Evolutionary conservation across 2,113 vertebrate species (phyloP).

Genomic region (Recurvirostra avosetta): DNA sequence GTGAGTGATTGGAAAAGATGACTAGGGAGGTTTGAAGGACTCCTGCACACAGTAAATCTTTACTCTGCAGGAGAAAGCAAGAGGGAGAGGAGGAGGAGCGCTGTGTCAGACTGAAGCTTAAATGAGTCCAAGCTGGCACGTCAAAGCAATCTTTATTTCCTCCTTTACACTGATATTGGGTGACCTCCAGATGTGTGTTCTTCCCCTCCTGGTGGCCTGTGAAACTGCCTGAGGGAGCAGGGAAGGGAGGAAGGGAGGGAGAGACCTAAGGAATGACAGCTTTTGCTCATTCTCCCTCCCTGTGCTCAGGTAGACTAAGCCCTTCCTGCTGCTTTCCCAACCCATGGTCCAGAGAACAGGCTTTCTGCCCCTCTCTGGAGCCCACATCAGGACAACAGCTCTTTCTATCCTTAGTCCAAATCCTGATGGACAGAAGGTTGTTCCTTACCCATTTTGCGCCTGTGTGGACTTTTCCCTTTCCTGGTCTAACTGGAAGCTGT

Average conservation of each 20-base stretch:
- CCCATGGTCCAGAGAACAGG: background rate
- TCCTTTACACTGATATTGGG: constrained; percentile 21
- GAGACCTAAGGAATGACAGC: background rate
- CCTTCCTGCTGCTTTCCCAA: background rate
- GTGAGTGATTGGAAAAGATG: background rate
- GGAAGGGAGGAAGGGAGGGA: background rate
- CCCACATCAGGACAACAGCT: background rate
- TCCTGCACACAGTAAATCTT: constrained; percentile 20
- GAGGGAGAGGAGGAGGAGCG: constrained; percentile 23
- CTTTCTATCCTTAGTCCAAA: background rate
- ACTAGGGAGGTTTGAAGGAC: constrained; percentile 35
- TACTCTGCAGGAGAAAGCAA: background rate
- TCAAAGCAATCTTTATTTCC: constrained; percentile 8
- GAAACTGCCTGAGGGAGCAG: constrained; percentile 23
- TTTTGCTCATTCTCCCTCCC: background rate
- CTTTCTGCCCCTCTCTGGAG: background rate
- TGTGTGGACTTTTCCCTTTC: background rate
- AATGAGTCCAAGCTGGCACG: background rate
- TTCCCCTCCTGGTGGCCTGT: constrained; percentile 23
- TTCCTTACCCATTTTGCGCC: background rate
- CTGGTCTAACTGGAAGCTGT: background rate
- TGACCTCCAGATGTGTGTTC: constrained; percentile 38
- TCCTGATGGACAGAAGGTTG: background rate
- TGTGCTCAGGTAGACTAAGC: background rate
- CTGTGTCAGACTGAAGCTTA: constrained; percentile 34